Evolutionary conservation across 2,797 vertebrate genomes (phyloP).

Genomic region (Cirrhinus molitorella): DNA sequence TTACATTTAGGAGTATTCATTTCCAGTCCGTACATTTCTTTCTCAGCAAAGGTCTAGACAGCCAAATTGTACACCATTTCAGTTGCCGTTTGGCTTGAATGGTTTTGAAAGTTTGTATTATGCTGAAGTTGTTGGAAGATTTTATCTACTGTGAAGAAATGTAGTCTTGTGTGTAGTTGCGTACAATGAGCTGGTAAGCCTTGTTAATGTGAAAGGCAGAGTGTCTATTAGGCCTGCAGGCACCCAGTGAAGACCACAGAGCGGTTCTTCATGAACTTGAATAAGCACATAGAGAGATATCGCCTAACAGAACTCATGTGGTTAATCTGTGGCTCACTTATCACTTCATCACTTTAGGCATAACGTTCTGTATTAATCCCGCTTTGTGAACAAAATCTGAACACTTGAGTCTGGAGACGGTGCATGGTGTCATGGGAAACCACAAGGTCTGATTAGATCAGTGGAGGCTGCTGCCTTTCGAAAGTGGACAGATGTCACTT

Average conservation of each 20-base stretch:
- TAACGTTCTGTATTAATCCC: slow-evolving; percentile 33
- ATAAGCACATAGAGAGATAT: slow-evolving; percentile 36
- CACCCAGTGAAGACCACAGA: slow-evolving; percentile 27
- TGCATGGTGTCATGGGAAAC: slow-evolving; percentile 26
- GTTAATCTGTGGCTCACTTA: slow-evolving; percentile 52
- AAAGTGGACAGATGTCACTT: not conserved
- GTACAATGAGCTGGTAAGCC: slow-evolving; percentile 9
- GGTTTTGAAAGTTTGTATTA: not conserved
- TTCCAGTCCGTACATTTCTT: not conserved
- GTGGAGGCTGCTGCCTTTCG: not conserved
- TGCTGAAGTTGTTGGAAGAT: not conserved
- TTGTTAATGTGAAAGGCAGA: slow-evolving; percentile 51
- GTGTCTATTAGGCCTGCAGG: slow-evolving; percentile 4
- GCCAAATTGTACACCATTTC: not conserved
- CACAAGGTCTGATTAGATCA: slow-evolving; percentile 31
- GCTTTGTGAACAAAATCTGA: not conserved
- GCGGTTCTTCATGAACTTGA: slow-evolving; percentile 12
- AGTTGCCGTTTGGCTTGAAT: not conserved
- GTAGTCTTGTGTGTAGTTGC: not conserved
- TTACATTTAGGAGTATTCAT: not conserved
- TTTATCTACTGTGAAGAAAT: slow-evolving; percentile 1
- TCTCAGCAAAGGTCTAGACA: not conserved
- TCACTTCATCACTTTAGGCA: slow-evolving; percentile 48
- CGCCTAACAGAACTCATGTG: slow-evolving; percentile 22
- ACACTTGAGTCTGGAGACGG: slow-evolving; percentile 16